phyloP scores from a whole-genome alignment of 1,140 invertebrate species.

The Radopholus similis region DNA sequence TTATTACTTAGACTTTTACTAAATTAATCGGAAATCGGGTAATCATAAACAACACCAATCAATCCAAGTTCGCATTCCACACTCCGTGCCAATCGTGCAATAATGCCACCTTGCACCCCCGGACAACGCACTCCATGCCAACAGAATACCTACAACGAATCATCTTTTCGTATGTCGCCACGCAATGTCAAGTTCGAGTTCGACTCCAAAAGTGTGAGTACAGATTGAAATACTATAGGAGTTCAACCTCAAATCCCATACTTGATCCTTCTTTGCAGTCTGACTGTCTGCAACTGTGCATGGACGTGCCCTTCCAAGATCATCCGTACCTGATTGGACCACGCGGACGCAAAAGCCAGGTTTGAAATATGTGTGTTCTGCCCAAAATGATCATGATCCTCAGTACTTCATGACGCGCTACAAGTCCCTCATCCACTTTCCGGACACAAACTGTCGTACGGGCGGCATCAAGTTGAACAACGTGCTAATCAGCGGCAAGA shows the following conservation, averaged over 20 bases:
- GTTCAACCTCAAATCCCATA: not conserved
- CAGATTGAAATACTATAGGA: not conserved
- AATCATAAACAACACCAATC: too few species aligned
- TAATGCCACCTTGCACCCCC: too few species aligned
- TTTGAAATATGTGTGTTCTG: not conserved
- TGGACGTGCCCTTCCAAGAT: conserved; percentile 28
- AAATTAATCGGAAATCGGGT: too few species aligned
- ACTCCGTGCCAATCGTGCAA: too few species aligned
- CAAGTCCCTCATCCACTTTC: conserved; percentile 31
- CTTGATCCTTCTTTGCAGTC: not conserved
- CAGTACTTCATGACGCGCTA: conserved; percentile 29
- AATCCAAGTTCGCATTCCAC: too few species aligned
- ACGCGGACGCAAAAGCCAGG: conserved; percentile 24
- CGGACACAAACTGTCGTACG: conserved; percentile 19
- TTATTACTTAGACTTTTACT: too few species aligned
- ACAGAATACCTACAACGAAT: too few species aligned
- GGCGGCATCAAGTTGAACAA: conserved; percentile 29
- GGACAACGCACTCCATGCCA: too few species aligned
- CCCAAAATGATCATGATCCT: not conserved
- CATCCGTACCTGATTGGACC: conserved; percentile 34
- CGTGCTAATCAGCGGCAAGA: conserved; percentile 22
- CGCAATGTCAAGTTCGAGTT: not conserved
- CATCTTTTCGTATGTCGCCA: not conserved
- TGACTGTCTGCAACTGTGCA: conserved; percentile 25
- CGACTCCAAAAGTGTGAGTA: not conserved